Evolutionary conservation across 2,797 vertebrate genomes (phyloP).

Genomic region (Sebastes jordani): DNA sequence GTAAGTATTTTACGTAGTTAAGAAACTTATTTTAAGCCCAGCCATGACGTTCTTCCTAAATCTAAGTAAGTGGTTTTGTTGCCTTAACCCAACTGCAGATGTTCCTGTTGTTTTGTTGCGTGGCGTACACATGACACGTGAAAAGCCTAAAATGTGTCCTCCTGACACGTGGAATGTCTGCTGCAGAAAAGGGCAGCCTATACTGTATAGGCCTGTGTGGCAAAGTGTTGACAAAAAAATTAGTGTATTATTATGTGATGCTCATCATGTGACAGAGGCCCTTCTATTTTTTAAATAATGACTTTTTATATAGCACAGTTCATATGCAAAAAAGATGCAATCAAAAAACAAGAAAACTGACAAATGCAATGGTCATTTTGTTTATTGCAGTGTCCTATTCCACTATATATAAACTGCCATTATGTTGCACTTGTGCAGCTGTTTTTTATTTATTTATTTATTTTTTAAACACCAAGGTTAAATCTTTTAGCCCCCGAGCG

Average conservation of each 20-base stretch:
- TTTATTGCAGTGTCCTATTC: neutral
- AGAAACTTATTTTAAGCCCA: too few species aligned
- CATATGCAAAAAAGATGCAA: neutral
- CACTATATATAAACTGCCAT: neutral
- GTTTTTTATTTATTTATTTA: neutral
- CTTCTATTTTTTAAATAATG: neutral
- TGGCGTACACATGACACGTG: too few species aligned
- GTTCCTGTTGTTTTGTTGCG: too few species aligned
- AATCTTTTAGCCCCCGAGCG: neutral
- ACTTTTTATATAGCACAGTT: neutral
- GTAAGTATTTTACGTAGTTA: too few species aligned
- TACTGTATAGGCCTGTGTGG: slow-evolving; percentile 52
- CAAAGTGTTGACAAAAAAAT: slow-evolving; percentile 48
- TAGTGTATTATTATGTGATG: slow-evolving; percentile 46
- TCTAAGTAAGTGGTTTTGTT: too few species aligned
- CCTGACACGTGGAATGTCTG: neutral
- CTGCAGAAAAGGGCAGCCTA: slow-evolving; percentile 47
- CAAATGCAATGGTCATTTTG: neutral
- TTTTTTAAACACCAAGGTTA: slow-evolving; percentile 3
- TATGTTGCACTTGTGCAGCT: neutral
- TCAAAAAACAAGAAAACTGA: neutral
- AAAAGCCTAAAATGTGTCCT: rapidly evolving
- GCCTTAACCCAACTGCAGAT: too few species aligned
- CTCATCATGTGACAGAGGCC: slow-evolving; percentile 34
- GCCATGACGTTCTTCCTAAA: too few species aligned